A percentile compares a stretch with the other conserved stretches of the same genome.
Conservation (phyloP, 2,888 invertebrate species). For the Agriopis marginaria region DNA sequence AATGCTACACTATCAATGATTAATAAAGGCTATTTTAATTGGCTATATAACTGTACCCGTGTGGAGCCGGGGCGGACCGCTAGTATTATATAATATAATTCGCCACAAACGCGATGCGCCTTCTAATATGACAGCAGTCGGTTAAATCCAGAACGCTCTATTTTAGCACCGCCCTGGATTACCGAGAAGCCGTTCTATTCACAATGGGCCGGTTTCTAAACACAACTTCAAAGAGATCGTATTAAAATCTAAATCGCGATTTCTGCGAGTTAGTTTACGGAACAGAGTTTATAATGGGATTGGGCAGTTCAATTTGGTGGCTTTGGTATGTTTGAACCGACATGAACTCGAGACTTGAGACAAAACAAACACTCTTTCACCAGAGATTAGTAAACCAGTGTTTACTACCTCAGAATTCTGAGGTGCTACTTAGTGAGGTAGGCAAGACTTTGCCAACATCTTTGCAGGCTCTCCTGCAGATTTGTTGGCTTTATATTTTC, state of each 20-base stretch:
- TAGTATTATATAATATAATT: neutral
- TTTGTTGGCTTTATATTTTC: no score
- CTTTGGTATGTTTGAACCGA: neutral
- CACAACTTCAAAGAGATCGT: slow-evolving; percentile 33
- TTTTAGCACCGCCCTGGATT: slow-evolving; percentile 27
- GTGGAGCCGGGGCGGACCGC: no score
- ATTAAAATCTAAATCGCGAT: slow-evolving; percentile 17
- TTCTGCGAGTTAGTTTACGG: slow-evolving; percentile 21
- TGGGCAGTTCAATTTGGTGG: slow-evolving; percentile 5
- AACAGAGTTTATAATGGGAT: slow-evolving; percentile 6
- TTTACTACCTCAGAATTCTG: no score
- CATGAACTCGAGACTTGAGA: neutral
- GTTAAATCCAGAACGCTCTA: slow-evolving; percentile 28
- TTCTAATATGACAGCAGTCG: slow-evolving; percentile 14
- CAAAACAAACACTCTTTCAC: neutral
- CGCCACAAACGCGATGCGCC: neutral
- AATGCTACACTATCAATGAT: no score
- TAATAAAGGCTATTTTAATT: no score
- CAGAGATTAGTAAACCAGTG: neutral
- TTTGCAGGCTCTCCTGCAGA: no score
- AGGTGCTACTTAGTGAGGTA: no score
- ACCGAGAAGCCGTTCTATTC: slow-evolving; percentile 26
- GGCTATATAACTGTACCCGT: no score
- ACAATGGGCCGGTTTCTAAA: slow-evolving; percentile 28
- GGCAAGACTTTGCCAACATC: no score